These are phyloP conservation scores for Heliothis virescens DNA, from an alignment of 1,140 invertebrate genomes.

Conservation along the genomic window DNA sequence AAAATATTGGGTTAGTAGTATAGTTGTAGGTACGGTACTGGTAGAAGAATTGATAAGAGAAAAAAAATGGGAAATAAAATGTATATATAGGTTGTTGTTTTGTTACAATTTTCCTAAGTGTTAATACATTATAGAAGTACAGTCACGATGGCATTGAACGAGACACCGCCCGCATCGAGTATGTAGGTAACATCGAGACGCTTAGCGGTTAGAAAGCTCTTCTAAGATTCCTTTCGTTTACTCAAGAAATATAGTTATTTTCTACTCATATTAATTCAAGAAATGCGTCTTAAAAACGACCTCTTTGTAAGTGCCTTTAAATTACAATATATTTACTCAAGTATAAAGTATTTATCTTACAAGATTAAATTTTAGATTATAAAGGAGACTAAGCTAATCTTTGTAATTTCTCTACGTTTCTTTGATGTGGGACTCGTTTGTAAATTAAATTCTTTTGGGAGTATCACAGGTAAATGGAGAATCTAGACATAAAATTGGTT, in stretches of 20 bases:
- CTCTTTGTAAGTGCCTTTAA: not conserved
- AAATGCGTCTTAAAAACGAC: not conserved
- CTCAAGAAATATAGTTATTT: conserved; percentile 34
- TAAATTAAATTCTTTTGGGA: too few species aligned
- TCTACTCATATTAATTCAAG: not conserved
- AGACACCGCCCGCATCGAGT: conserved; percentile 11
- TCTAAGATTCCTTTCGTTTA: conserved; percentile 39
- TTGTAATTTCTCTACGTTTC: too few species aligned
- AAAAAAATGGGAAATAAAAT: too few species aligned
- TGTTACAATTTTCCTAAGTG: too few species aligned
- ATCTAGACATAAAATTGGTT: not conserved
- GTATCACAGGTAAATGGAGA: too few species aligned
- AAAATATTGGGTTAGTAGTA: too few species aligned
- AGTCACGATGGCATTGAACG: not conserved
- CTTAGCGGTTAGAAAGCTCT: conserved; percentile 45
- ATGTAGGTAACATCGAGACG: conserved; percentile 39
- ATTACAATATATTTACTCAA: not conserved
- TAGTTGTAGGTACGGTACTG: too few species aligned
- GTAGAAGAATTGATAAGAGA: too few species aligned
- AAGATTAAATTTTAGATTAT: too few species aligned
- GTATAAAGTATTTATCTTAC: not conserved
- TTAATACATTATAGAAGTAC: not conserved
- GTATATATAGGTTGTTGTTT: too few species aligned
- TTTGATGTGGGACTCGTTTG: too few species aligned
- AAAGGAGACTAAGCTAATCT: too few species aligned